These are phyloP conservation scores for Gouania willdenowi DNA, from an alignment of 2,797 vertebrate genomes.

Conservation along the genomic window DNA sequence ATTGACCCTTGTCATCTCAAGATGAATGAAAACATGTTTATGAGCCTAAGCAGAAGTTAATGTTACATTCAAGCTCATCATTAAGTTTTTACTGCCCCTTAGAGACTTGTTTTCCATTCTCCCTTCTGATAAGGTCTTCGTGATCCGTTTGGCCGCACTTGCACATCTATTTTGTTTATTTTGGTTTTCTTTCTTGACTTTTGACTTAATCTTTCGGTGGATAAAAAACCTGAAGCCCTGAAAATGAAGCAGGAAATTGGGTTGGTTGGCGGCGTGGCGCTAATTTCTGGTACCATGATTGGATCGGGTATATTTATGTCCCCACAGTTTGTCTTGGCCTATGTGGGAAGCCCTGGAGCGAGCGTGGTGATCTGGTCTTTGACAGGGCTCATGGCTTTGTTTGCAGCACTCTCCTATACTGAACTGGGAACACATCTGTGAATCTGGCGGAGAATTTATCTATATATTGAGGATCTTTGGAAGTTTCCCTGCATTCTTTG, in stretches of 20 bases:
- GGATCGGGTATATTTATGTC: constrained; percentile 87
- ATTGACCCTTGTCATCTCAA: no score
- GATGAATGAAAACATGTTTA: not conserved
- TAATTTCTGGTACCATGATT: constrained; percentile 83
- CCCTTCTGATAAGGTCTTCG: no score
- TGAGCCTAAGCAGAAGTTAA: not conserved
- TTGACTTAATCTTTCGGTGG: constrained; percentile 44
- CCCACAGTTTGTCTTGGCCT: constrained; percentile 74
- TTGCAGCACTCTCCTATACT: constrained; percentile 76
- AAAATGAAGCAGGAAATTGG: constrained; percentile 75
- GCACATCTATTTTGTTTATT: no score
- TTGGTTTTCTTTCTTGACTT: not conserved
- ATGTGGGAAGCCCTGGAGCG: constrained; percentile 78
- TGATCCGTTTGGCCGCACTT: no score
- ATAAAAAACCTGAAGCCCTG: constrained; percentile 32
- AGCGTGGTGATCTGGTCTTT: constrained; percentile 80
- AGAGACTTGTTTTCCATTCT: no score
- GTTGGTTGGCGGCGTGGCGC: constrained; percentile 69
- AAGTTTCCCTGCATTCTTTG: constrained; percentile 79
- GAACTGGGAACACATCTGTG: constrained; percentile 80
- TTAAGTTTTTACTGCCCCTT: not conserved
- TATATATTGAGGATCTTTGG: constrained; percentile 83
- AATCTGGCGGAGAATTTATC: constrained; percentile 84
- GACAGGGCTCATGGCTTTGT: constrained; percentile 69
- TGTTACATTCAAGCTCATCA: not conserved